Evolutionary conservation across 2,797 vertebrate genomes (phyloP).

Genomic region (Acomys russatus): DNA sequence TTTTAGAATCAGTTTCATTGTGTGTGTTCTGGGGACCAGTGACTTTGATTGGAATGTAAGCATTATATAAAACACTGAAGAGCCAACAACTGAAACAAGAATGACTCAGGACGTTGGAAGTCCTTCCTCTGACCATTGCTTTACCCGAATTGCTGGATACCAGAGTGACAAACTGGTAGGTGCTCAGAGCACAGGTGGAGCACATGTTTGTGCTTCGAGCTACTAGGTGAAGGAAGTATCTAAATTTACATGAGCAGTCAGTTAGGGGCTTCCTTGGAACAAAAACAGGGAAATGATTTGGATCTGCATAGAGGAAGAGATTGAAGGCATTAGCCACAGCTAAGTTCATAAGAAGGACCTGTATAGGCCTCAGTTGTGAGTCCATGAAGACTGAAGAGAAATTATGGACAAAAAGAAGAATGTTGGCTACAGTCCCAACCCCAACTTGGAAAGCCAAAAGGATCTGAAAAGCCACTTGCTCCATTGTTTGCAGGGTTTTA

Average conservation of each 20-base stretch:
- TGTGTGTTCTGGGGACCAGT: not conserved
- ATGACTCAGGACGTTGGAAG: not conserved
- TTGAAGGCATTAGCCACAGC: not conserved
- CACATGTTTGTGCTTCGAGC: not conserved
- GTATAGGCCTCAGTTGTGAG: fast-evolving
- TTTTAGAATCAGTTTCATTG: not conserved
- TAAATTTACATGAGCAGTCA: not conserved
- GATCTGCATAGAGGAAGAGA: not conserved
- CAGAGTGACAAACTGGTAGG: not conserved
- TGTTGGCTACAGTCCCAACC: not conserved
- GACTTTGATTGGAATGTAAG: not conserved
- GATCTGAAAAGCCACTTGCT: not conserved
- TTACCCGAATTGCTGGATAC: fast-evolving
- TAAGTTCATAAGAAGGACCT: not conserved
- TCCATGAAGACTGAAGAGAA: not conserved
- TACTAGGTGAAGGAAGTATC: not conserved
- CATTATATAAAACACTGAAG: not conserved
- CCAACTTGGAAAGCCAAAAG: not conserved
- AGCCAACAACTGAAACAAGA: not conserved
- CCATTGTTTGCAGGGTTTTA: not conserved
- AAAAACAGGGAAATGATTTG: not conserved
- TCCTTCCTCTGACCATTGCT: not conserved
- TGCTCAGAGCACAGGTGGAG: not conserved
- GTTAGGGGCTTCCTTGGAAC: fast-evolving
- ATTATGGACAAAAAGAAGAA: not conserved